Evolutionary conservation across 1,140 invertebrate species (phyloP), one percentile per base, ranked within the genome.

Genomic region (Cherax destructor): DNA sequence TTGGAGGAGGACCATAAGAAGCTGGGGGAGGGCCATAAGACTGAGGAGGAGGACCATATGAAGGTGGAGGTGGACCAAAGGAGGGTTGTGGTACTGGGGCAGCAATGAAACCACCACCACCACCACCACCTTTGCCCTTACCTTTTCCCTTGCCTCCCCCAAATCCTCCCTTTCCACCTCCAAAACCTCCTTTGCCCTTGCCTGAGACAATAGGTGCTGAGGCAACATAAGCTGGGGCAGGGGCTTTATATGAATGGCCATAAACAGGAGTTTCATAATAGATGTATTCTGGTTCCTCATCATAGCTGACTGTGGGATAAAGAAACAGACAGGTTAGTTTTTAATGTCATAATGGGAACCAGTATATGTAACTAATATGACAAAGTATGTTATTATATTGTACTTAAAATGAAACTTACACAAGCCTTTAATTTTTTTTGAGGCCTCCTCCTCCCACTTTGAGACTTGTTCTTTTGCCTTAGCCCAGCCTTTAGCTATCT

Each of bases 401-500:
- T 41, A 41, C 30, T 1, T 5, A 56, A 56, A 56, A 56, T 5
- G 61, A 56, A 47, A 89, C 87, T 89, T 65, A 89, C 87, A 89
- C 56, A 89, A 77, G 16, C 76, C 87, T 61, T 83, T 83, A 52
- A 89, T 76, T 79, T 83, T 89, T 49, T 89, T 89, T 16, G 79
- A 49, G 3, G 87, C 80, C 49, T 89, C 80, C 24, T 89, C 80
- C 79, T 89, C 87, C 87, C 87, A 89, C 61, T 69, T 72, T 0
- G 47, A 30, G 21, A 89, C 69, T 61, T 72, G 61, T 3, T 89
- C 80, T 79, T 89, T 89, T 21, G 87, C 87, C 13, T 69, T 61
- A 30, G 74, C 72, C 79, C 79, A 89, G 1, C 87, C 87, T 80
- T 89, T 89, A 4, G 87, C 87, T 9, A 89, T 21, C 87, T 89